Conservation (phyloP, 2,113 vertebrate genomes). For the Myodes glareolus region DNA sequence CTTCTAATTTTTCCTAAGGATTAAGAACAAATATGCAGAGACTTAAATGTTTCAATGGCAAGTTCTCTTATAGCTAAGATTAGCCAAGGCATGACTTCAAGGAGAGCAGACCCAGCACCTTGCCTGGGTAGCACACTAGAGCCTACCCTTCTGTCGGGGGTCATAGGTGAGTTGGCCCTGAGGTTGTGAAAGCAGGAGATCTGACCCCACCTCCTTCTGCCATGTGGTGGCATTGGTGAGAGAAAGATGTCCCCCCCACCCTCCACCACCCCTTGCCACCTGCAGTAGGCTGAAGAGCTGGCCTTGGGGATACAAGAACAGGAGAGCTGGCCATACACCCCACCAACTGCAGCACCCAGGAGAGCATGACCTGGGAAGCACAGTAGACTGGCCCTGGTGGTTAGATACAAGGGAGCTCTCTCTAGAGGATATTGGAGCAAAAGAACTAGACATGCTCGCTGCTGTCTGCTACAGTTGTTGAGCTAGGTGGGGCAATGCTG, state of each 20-base stretch:
- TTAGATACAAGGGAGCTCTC: background rate
- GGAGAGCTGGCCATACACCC: background rate
- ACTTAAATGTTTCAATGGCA: conserved; percentile 57
- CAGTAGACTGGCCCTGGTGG: background rate
- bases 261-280: background rate
- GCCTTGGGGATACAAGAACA: background rate
- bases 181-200: background rate
- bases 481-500: background rate
- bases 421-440: background rate
- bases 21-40: conserved; percentile 71
- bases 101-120: background rate
- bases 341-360: background rate
- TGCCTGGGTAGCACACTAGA: background rate
- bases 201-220: background rate
- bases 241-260: background rate
- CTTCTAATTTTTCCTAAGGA: conserved; percentile 14
- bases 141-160: background rate
- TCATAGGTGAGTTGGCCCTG: background rate
- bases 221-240: background rate
- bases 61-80: conserved; percentile 34
- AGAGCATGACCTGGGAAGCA: background rate
- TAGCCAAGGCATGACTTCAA: background rate
- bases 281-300: background rate
- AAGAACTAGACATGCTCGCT: background rate
- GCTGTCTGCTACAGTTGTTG: too few relatives aligned